Evolutionary conservation across 2,888 invertebrate genomes (phyloP).

Genomic region (Bembecia ichneumoniformis): DNA sequence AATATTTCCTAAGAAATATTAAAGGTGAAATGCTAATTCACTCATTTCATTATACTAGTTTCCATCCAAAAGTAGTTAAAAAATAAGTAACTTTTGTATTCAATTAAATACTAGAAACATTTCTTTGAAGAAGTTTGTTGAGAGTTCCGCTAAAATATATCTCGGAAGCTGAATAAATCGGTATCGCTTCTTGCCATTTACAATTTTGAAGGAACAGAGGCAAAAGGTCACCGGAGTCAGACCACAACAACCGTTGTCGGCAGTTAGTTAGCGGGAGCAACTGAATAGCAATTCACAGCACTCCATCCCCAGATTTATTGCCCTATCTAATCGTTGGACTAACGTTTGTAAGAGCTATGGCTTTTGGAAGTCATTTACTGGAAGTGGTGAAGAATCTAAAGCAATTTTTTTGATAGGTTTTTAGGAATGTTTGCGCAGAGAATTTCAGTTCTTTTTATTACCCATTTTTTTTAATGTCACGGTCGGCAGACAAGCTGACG

Average conservation of each 20-base stretch:
- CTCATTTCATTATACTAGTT: too few species aligned
- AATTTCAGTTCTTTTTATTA: too few species aligned
- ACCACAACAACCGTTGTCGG: slow-evolving; percentile 11
- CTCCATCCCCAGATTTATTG: slow-evolving; percentile 24
- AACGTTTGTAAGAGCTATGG: slow-evolving; percentile 6
- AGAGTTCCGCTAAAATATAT: neutral
- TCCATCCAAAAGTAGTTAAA: too few species aligned
- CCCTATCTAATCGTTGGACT: slow-evolving; percentile 17
- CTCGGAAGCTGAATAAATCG: neutral
- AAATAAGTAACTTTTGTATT: too few species aligned
- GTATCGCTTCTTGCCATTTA: neutral
- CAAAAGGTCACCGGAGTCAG: neutral
- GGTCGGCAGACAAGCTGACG: too few species aligned
- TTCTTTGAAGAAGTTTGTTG: too few species aligned
- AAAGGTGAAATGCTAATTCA: too few species aligned
- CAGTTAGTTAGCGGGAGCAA: slow-evolving; percentile 17
- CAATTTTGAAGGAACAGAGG: neutral
- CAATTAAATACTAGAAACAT: too few species aligned
- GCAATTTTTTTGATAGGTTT: too few species aligned
- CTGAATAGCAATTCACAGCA: slow-evolving; percentile 27
- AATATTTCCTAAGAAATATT: too few species aligned
- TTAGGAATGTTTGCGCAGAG: too few species aligned
- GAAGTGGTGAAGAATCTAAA: slow-evolving; percentile 4
- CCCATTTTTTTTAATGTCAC: too few species aligned
- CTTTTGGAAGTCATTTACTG: slow-evolving; percentile 7